phyloP scores from a whole-genome alignment of 2,113 vertebrate species.

The Circaetus cinerascens region DNA sequence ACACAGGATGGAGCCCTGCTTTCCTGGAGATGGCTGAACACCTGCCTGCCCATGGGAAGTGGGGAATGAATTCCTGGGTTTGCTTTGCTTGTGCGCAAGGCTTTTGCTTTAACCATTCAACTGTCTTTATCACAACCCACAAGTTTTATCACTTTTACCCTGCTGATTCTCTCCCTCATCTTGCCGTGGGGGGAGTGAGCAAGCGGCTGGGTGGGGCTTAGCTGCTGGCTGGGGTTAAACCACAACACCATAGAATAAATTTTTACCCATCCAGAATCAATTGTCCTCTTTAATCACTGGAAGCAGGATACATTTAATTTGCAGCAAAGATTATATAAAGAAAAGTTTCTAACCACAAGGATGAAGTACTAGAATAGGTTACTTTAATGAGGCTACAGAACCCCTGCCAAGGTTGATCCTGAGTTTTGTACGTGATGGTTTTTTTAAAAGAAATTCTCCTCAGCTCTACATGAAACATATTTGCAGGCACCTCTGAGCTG shows the following conservation, averaged over 20 bases:
- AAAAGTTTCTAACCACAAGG: background rate
- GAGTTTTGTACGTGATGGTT: background rate
- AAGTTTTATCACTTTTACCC: background rate
- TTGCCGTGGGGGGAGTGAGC: rapidly evolving
- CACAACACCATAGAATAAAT: background rate
- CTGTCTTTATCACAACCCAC: background rate
- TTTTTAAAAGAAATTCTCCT: background rate
- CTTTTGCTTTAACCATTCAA: background rate
- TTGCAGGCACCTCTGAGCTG: background rate
- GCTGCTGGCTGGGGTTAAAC: background rate
- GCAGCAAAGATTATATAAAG: background rate
- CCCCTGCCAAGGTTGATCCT: background rate
- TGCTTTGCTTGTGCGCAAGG: background rate
- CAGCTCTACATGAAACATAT: background rate
- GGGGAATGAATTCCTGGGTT: background rate
- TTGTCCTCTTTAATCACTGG: background rate
- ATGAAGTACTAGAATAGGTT: background rate
- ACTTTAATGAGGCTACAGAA: background rate
- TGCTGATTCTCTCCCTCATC: background rate
- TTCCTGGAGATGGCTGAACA: background rate
- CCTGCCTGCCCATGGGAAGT: rapidly evolving
- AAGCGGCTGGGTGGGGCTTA: background rate
- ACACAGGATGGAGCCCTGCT: rapidly evolving
- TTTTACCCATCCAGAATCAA: background rate
- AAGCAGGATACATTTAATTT: background rate